Base-by-base conservation (phyloP, 2,797 vertebrate species). In the Micrastur ruficollis region DNA sequence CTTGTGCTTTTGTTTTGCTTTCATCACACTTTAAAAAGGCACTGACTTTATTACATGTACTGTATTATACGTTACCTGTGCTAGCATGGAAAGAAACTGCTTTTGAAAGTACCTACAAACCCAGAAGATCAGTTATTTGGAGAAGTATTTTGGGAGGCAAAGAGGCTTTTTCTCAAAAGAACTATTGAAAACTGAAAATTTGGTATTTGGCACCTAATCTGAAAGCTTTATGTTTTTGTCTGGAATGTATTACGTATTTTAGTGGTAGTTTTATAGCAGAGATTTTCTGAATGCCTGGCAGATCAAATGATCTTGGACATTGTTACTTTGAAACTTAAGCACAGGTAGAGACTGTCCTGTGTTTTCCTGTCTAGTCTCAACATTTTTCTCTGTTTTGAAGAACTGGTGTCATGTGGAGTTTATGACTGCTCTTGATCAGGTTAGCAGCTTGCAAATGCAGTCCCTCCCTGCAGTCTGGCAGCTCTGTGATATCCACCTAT, bases 221-320 rank as follows among this genome's bases (percentile, higher is more conserved):
- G 96, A 97, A 97, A 98, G 91, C 95, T 97, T 97, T 98, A 97
- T 97, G 89, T 96, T 97, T 96, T 96, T 97, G 93, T 96, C 97
- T 97, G 97, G 97, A 97, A 97, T 95, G 96, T 90, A 78, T 93
- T 97, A 97, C 61, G 47, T 94, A 93, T 96, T 98, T 97, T 87
- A 97, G 95, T 94, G 96, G 95, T 98, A 96, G 72, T 97, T 98
- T 98, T 98, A 95, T 95, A 97, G 97, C 97, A 96, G 91, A 97
- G 97, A 93, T 98, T 97, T 97, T 98, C 96, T 97, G 92, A 96
- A 95, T 97, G 97, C 97, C 84, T 93, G 90, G 79, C 89, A 80
- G 84, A 92, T 97, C 59, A 71, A 89, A 34, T 89, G 29, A 73
- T 82, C 26, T 82, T 86, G 78, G 86, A 85, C 13, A 4, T 92